Base-by-base conservation (phyloP, 1,140 invertebrate genomes). In the Orchestia grillus region DNA sequence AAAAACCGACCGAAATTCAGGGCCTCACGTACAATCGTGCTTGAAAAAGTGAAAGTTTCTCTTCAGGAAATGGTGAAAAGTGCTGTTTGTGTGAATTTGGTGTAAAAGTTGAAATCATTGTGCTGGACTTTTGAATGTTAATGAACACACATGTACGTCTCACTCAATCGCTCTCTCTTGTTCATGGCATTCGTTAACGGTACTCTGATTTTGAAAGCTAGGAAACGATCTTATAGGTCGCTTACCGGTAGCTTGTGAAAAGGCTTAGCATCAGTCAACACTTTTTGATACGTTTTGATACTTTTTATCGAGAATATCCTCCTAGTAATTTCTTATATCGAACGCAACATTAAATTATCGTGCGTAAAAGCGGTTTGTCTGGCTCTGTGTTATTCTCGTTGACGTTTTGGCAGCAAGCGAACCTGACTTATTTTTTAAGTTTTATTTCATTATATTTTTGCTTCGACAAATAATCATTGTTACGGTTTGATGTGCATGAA, bases 351-450 rank as follows among this genome's bases (percentile, higher is more conserved):
- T 15, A 77, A 3, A 77, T 36, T 19, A 19, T 36, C 28, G 36
- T 77, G 11, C 28, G 11, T 36, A 36, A 77, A 3, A 36, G 28
- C 15, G 1, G 62, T 28, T 8, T 77, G 62, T 77, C 3, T 15
- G 36, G 47, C 19, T 36, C 1, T 36, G 28, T 77, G 62, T 36
- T 77, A 77, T 77, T 77, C 36, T 77, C 11, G 62, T 36, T 77
- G 62, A 77, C 62, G 62, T 77, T 77, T 77, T 77, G 62, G 62
- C 62, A 77, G 62, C 62, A 77, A 77, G 62, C 62, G 62, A 53
- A 8, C 28, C 28, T 77, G 62, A 3, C 62, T 36, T 19, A 19
- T 36, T 77, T 77, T 77, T 53, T 53, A 53, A 8, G 28, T 15
- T 77, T 77, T 77, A 77, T n/a, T n/a, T n/a, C n/a, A n/a, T n/a